Base-by-base conservation (phyloP, 2,888 invertebrate genomes). In the Amiota minor region DNA sequence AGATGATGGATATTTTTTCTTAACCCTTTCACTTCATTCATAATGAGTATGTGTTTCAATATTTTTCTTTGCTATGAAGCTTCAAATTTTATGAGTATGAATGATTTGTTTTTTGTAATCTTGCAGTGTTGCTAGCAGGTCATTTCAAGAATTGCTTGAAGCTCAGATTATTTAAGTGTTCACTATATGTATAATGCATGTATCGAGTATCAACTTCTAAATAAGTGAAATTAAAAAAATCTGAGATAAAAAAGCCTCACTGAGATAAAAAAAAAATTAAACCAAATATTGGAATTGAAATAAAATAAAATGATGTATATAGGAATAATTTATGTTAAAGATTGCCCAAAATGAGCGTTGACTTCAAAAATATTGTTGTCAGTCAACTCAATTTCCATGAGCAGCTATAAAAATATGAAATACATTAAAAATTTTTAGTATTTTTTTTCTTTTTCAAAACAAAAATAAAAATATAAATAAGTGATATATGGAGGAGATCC, bases 341-440 rank as follows among this genome's bases (percentile, higher is more conserved):
- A 20, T 18, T 10, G 56, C 53, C 18, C 16, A 56, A 56, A n/a
- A 16, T 56, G 64, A 67, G 20, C 11, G 50, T 67, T 50, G 67
- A 67, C 67, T 23, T 67, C 67, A 67, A 67, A 67, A 67, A 67
- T 23, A 20, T 23, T 47, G 18, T 67, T 20, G 67, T 35, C 35
- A 35, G 35, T 50, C 67, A 67, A 67, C 67, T 67, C 23, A 18
- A 67, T 50, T 67, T 67, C 67, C 67, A 20, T 67, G 49, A 50
- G 67, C 67, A 49, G 67, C 67, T 67, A 46, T 50, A 67, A 50
- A 67, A 56, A 56, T 16, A 35, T 35, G 35, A 35, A 35, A 35
- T 56, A 11, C 18, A 16, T 56, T 16, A 16, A 67, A 67, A 50
- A 50, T 67, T 12, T 47, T 47, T 50, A 14, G 16, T 14, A 49